Base-by-base conservation (phyloP, 2,113 vertebrate species). In the Morone chrysops region DNA sequence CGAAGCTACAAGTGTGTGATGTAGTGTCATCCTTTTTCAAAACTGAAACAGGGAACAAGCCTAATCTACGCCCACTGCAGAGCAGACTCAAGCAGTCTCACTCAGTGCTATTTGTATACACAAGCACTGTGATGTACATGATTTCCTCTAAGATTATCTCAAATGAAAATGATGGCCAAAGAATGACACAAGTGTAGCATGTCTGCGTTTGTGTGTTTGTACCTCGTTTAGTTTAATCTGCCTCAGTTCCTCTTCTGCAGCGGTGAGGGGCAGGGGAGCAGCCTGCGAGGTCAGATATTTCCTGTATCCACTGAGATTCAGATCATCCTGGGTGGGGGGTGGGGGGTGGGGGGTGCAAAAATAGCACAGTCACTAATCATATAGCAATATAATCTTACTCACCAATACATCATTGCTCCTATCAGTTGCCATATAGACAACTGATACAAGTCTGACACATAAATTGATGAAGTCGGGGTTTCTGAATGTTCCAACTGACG, bases 321-420 rank as follows among this genome's bases (percentile, higher is more conserved):
- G 89, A 13, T 99, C 98, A 68, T 99, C 98, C 98, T 99, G 91
- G n/a, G n/a, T n/a, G n/a, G n/a, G n/a, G n/a, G n/a, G n/a, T n/a
- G n/a, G n/a, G n/a, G n/a, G n/a, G n/a, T n/a, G n/a, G 0, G 53
- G 92, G 90, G 11, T 14, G 57, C 56, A 85, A 25, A 84, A 71
- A 40, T 3, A 47, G 13, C 12, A 77, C 18, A 81, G 43, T 18
- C 48, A 47, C 43, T 82, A 22, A 4, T 25, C 10, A 59, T 4
- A 59, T 22, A 45, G 36, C 14, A 54, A 53, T 2, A 25, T 1
- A 57, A 5, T 13, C 8, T 4, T 17, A 66, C 22, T 67, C 36
- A 25, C 31, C 11, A 8, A 41, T 20, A 11, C n/a, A 47, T 41
- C 11, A 2, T 4, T 22, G 14, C 47, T 67, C 9, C 5, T 6